phyloP scores from a whole-genome alignment of 2,113 vertebrate genomes.

The Struthio camelus region DNA sequence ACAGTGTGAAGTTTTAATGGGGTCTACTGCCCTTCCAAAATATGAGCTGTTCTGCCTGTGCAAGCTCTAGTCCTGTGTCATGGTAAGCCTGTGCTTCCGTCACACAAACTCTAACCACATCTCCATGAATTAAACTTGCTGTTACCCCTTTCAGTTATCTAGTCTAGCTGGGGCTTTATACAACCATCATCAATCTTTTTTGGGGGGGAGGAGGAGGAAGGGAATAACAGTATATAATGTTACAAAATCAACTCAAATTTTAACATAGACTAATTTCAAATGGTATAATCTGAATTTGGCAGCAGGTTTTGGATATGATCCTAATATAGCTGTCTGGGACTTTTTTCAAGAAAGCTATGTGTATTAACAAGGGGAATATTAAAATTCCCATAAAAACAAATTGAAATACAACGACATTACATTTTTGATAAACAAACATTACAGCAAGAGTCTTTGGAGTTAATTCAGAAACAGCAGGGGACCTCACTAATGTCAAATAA shows the following conservation, averaged over 20 bases:
- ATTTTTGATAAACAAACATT: constrained; percentile 58
- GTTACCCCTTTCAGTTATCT: background rate
- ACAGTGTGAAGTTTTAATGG: background rate
- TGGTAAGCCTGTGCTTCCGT: background rate
- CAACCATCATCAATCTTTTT: background rate
- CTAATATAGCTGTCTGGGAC: constrained; percentile 32
- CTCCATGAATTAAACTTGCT: background rate
- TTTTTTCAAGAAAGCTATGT: constrained; percentile 36
- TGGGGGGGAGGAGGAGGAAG: background rate
- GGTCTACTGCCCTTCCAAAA: background rate
- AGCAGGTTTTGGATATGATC: constrained; percentile 22
- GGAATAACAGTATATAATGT: background rate
- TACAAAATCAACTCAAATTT: background rate
- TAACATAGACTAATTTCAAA: constrained; percentile 25
- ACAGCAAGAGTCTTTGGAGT: constrained; percentile 37
- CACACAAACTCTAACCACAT: background rate
- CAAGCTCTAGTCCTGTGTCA: background rate
- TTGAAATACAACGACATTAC: constrained; percentile 45
- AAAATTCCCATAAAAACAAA: constrained; percentile 64
- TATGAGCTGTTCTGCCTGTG: background rate
- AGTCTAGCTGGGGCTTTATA: background rate
- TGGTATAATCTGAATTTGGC: constrained; percentile 25
- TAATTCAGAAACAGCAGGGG: constrained; percentile 69
- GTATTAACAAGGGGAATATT: constrained; percentile 69
- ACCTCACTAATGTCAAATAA: constrained; percentile 60